Percentiles rank a stretch among this genome's conserved stretches.
These are phyloP conservation scores for Bombus pyrosoma DNA, from an alignment of 1,140 invertebrate genomes.

Conservation along the genomic window DNA sequence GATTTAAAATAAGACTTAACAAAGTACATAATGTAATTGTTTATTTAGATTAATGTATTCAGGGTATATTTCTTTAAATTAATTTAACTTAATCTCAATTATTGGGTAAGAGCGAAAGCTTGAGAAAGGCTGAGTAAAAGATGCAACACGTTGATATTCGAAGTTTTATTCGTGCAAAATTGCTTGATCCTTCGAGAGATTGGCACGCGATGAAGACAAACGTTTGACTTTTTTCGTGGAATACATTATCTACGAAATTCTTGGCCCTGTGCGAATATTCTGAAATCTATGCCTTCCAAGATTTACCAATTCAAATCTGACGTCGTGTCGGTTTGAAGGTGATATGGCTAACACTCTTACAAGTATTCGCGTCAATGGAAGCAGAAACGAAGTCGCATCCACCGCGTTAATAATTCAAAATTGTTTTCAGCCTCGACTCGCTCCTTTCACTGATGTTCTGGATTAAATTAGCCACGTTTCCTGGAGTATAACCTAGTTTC, in stretches of 20 bases:
- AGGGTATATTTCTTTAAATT: not conserved
- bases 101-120: not conserved
- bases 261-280: not conserved
- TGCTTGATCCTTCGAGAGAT: not conserved
- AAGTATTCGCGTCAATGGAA: not conserved
- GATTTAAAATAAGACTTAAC: too few relatives aligned
- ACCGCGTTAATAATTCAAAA: slow-evolving; percentile 7
- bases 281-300: not conserved
- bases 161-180: not conserved
- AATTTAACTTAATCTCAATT: not conserved
- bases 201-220: not conserved
- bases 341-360: not conserved
- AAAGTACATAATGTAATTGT: not conserved
- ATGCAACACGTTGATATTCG: not conserved
- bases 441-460: not conserved
- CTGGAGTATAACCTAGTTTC: not conserved
- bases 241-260: not conserved
- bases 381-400: not conserved
- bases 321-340: not conserved
- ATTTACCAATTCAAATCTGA: slow-evolving; percentile 24
- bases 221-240: not conserved
- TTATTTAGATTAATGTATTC: not conserved
- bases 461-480: not conserved
- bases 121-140: not conserved
- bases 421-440: not conserved